These are phyloP conservation scores for Campoletis sonorensis DNA, from an alignment of 1,140 invertebrate species.

Conservation along the genomic window DNA sequence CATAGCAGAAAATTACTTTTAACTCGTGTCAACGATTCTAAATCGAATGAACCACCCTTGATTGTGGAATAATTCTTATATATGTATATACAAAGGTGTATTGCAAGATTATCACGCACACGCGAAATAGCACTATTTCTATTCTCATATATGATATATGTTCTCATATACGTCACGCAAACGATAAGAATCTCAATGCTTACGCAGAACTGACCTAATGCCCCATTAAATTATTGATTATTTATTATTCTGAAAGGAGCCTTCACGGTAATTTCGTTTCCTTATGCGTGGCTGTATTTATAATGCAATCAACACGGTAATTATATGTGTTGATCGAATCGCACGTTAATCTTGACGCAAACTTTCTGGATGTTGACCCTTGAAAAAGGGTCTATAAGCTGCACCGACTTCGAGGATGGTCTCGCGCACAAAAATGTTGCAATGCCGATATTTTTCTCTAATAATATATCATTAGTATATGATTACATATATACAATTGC, in stretches of 20 bases:
- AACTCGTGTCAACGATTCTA: no score
- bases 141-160: neutral
- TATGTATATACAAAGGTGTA: neutral
- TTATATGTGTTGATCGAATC: neutral
- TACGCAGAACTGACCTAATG: constrained; percentile 19
- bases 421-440: no score
- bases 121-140: neutral
- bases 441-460: no score
- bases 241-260: neutral
- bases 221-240: constrained; percentile 32
- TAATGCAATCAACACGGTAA: neutral
- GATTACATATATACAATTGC: no score
- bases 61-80: neutral
- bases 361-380: constrained; percentile 22
- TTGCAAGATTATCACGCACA: neutral
- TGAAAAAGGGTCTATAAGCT: constrained; percentile 41
- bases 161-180: constrained; percentile 1
- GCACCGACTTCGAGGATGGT: neutral
- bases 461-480: no score
- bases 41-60: no score
- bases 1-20: no score
- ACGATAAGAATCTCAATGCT: neutral
- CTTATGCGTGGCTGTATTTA: neutral
- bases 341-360: neutral
- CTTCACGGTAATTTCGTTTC: neutral